Base-by-base conservation (phyloP, 2,888 invertebrate species). In the Neocrepidodera transversa region DNA sequence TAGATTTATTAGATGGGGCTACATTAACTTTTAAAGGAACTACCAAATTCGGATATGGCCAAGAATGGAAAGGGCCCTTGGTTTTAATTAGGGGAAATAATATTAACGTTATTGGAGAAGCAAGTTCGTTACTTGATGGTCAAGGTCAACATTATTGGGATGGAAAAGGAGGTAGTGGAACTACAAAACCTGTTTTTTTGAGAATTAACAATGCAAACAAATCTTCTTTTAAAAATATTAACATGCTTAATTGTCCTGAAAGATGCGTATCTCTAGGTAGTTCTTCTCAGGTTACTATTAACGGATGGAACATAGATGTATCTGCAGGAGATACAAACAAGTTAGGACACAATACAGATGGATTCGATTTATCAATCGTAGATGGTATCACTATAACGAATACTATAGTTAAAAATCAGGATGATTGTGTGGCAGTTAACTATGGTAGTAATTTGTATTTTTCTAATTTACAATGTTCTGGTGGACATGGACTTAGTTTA, bases 371-470 rank as follows among this genome's bases (percentile, higher is more conserved):
- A 18, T 61, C 54, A n/a, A 52, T 52, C 11, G 14, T 59, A 0
- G 57, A 45, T 5, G 45, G 51, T 10, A 35, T 68, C n/a, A 58
- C 56, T 3, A 54, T 68, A 20, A 14, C 63, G 54, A 61, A 68
- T 52, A 30, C 56, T 6, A 40, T 66, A 1, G 56, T 68, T 8
- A 64, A 66, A 18, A 67, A 68, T 26, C 68, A 68, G 58, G 68
- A 68, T 40, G 68, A 68, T 23, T 68, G 68, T 28, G 58, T 68
- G 0, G 68, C 64, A 6, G 52, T 68, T 1, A 67, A 67, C 40
- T 63, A 61, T 26, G 68, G 68, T 23, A 61, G 50, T 6, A 54
- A 64, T 49, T 35, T 63, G 23, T 7, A 50, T 3, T 63, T 68
- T 50, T 6, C 40, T 1, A 63, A 63, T n/a, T 14, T 68, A 2